Percentiles rank a stretch among this genome's conserved stretches.
phyloP scores from a whole-genome alignment of 2,888 invertebrate species.

The Eurytoma adleriae region DNA sequence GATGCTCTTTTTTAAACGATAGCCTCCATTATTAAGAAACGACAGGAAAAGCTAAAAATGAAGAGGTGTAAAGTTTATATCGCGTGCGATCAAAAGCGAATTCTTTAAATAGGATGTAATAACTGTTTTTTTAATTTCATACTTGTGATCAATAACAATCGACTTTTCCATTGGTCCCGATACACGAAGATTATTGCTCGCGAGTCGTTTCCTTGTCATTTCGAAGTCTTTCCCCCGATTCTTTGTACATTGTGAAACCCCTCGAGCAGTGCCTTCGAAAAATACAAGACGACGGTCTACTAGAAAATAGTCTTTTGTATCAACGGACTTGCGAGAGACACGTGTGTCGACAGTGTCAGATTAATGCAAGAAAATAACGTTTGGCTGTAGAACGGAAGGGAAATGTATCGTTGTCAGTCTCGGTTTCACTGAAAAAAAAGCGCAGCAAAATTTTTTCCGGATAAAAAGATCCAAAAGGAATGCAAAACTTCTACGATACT shows the following conservation, averaged over 20 bases:
- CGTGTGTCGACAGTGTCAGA: constrained; percentile 35
- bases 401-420: constrained; percentile 12
- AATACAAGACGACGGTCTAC: constrained; percentile 70
- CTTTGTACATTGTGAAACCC: constrained; percentile 57
- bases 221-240: constrained; percentile 43
- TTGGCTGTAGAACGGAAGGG: constrained; percentile 9
- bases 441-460: no score
- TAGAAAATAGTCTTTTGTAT: constrained; percentile 67
- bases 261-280: constrained; percentile 73
- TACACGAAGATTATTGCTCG: constrained; percentile 45
- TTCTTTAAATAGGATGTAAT: no score
- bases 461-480: background rate
- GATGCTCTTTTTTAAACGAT: background rate
- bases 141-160: background rate
- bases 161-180: constrained; percentile 31
- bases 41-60: background rate
- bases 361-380: constrained; percentile 12
- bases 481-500: background rate
- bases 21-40: background rate
- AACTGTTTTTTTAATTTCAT: no score
- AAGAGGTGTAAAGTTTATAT: constrained; percentile 6
- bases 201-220: constrained; percentile 50
- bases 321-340: constrained; percentile 57
- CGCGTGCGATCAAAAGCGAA: background rate
- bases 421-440: no score